A percentile compares a stretch with the other conserved stretches of the same genome.
Evolutionary conservation across 2,888 invertebrate genomes (phyloP).

Genomic region (Encarsia formosa): DNA sequence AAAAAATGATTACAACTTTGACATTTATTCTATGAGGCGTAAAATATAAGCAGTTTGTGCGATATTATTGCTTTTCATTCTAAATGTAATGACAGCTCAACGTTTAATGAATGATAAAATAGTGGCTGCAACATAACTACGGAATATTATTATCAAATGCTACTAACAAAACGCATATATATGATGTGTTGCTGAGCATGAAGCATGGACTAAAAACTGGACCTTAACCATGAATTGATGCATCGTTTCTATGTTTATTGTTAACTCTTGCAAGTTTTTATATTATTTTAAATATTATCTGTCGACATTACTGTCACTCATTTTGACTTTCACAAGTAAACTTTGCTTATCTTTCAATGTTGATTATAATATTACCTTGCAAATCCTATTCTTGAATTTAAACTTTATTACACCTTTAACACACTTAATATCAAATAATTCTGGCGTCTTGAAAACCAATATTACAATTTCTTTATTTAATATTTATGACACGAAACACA

Average conservation of each 20-base stretch:
- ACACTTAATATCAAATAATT: conserved; percentile 7
- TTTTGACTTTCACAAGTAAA: conserved; percentile 18
- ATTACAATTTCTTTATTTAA: conserved; percentile 2
- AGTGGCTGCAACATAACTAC: not conserved
- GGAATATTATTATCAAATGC: conserved; percentile 2
- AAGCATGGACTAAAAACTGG: conserved; percentile 1
- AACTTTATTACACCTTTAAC: conserved; percentile 5
- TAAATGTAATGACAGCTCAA: conserved; percentile 7
- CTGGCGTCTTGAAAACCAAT: not conserved
- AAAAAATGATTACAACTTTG: no score
- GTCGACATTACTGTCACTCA: conserved; percentile 15
- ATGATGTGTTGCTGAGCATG: conserved; percentile 5
- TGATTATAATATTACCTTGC: not conserved
- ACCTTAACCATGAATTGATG: conserved; percentile 1
- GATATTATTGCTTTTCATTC: conserved; percentile 4
- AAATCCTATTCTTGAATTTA: conserved; percentile 10
- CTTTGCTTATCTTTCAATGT: conserved; percentile 4
- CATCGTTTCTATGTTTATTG: conserved; percentile 9
- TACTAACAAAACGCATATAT: conserved; percentile 9
- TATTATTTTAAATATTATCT: conserved; percentile 15
- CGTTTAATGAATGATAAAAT: conserved; percentile 12
- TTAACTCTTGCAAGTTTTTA: conserved; percentile 15
- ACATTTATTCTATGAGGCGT: no score
- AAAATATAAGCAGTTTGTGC: conserved; percentile 15
- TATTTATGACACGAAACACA: conserved; percentile 12